Percentiles rank a stretch among this genome's conserved stretches.
Evolutionary conservation across 2,797 vertebrate genomes (phyloP).

Genomic region (Gymnothorax javanicus): DNA sequence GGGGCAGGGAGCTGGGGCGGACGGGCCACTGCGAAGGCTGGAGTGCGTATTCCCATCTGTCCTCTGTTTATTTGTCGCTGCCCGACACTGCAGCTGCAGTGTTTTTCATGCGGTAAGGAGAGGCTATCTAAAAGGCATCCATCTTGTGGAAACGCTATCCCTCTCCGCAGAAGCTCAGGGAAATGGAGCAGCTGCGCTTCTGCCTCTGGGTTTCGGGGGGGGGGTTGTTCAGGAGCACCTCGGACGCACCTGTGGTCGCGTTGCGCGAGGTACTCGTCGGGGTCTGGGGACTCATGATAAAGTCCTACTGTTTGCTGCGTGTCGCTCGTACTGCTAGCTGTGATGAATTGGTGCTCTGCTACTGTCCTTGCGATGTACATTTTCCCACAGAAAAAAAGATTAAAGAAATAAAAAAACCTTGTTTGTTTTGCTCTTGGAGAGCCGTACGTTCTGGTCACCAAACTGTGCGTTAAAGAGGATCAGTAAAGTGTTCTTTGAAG

Average conservation of each 20-base stretch:
- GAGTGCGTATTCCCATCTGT: constrained; percentile 48
- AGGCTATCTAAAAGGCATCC: constrained; percentile 22
- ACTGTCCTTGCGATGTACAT: constrained; percentile 15
- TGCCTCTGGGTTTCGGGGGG: neutral
- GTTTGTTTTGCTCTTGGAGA: neutral
- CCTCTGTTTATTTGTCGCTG: constrained; percentile 43
- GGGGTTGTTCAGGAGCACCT: neutral
- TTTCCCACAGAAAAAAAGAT: constrained; percentile 2
- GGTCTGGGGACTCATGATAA: neutral
- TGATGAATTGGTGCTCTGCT: constrained; percentile 13
- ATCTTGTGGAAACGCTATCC: constrained; percentile 4
- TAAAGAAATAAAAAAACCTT: neutral
- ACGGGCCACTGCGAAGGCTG: neutral
- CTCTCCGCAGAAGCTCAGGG: neutral
- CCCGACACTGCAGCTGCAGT: constrained; percentile 62
- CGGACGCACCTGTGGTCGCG: constrained; percentile 26
- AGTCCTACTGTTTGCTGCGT: constrained; percentile 3
- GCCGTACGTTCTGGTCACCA: neutral
- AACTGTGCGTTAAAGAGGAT: neutral
- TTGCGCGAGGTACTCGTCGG: neutral
- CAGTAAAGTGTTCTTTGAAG: neutral
- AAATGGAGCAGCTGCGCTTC: neutral
- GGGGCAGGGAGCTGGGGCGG: neutral
- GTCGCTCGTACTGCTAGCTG: neutral
- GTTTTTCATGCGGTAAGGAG: constrained; percentile 37